phyloP scores from a whole-genome alignment of 2,113 vertebrate genomes.

The Megaleporinus macrocephalus region DNA sequence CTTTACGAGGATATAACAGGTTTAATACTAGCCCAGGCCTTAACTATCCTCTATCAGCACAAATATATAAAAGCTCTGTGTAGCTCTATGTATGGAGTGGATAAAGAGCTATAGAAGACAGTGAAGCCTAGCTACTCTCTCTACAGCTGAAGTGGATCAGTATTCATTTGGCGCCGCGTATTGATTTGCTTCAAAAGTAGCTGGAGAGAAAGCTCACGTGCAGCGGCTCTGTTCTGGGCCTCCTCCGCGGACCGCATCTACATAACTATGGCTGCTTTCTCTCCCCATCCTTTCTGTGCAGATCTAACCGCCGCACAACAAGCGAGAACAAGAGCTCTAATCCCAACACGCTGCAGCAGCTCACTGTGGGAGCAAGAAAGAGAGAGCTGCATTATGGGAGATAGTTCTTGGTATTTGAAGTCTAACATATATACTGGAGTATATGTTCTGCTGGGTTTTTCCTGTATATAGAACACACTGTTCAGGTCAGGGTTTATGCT shows the following conservation, averaged over 20 bases:
- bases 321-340: constrained; percentile 7
- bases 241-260: background rate
- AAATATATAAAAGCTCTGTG: background rate
- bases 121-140: background rate
- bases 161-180: background rate
- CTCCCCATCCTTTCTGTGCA: background rate
- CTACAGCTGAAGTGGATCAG: background rate
- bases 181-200: constrained; percentile 27
- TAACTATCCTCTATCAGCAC: no score
- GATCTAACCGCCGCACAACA: background rate
- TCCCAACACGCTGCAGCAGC: background rate
- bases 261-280: background rate
- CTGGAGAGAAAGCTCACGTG: background rate
- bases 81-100: constrained; percentile 2
- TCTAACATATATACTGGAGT: background rate
- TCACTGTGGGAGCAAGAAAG: background rate
- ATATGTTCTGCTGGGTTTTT: background rate
- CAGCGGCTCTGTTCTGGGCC: background rate
- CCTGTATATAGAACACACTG: background rate
- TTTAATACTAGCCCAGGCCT: background rate
- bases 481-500: no score
- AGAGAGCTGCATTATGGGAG: constrained; percentile 13
- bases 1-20: background rate
- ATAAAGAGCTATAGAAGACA: background rate
- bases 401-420: background rate